Percentiles rank a stretch among this genome's conserved stretches.
These are phyloP conservation scores for Tretioscincus oriximinensis DNA, from an alignment of 2,113 vertebrate species.

Conservation along the genomic window DNA sequence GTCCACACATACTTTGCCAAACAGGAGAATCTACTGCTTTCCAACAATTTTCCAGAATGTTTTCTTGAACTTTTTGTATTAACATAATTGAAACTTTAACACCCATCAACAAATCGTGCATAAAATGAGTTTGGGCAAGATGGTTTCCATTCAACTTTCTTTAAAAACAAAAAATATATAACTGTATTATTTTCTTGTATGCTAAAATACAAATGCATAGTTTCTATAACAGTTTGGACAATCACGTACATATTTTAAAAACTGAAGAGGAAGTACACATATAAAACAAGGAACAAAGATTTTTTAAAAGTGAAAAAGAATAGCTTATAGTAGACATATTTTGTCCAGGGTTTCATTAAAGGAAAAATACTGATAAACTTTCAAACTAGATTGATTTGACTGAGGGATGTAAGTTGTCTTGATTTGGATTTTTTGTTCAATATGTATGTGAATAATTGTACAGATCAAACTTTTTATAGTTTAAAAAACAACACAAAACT, in stretches of 20 bases:
- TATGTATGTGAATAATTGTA: no score
- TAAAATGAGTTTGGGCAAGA: constrained; percentile 85
- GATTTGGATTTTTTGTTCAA: no score
- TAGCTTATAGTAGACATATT: no score
- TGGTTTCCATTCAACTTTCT: constrained; percentile 82
- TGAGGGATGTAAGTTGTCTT: no score
- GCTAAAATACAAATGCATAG: background rate
- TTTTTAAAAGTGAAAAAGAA: no score
- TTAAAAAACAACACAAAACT: no score
- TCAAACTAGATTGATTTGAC: no score
- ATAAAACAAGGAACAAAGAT: no score
- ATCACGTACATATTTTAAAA: background rate
- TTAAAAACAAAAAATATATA: constrained; percentile 39
- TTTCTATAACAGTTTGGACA: background rate
- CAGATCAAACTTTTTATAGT: no score
- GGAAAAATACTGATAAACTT: no score
- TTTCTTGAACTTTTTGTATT: constrained; percentile 81
- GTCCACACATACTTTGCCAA: constrained; percentile 78
- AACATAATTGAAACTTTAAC: constrained; percentile 88
- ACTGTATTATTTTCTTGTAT: background rate
- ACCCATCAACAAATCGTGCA: constrained; percentile 84
- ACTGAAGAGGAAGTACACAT: background rate
- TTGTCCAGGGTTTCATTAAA: no score
- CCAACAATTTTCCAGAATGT: constrained; percentile 62
- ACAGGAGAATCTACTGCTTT: constrained; percentile 56